phyloP scores from a whole-genome alignment of 2,888 invertebrate genomes.

The Amaurobius ferox region DNA sequence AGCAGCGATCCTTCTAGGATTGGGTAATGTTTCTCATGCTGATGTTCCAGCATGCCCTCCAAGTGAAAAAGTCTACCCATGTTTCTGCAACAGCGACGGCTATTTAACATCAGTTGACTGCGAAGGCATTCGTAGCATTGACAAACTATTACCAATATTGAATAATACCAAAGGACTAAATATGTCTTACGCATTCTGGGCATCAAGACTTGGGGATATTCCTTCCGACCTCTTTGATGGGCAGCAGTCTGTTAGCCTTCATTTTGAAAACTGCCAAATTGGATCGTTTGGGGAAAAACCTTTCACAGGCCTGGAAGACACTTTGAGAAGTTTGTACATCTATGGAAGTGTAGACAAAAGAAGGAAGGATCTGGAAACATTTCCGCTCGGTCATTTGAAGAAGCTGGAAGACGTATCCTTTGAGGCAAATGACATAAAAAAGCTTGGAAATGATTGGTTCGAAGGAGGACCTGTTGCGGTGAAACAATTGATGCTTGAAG shows the following conservation, averaged over 20 bases:
- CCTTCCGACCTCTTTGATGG: slow-evolving; percentile 58
- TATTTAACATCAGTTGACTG: slow-evolving; percentile 31
- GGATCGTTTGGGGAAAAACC: slow-evolving; percentile 49
- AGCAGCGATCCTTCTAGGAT: neutral
- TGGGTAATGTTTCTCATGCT: neutral
- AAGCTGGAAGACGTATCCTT: slow-evolving; percentile 28
- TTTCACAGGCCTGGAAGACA: slow-evolving; percentile 42
- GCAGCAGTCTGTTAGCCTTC: slow-evolving; percentile 30
- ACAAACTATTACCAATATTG: slow-evolving; percentile 5
- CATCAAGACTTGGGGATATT: slow-evolving; percentile 31
- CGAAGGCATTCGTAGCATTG: slow-evolving; percentile 19
- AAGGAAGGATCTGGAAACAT: slow-evolving; percentile 40
- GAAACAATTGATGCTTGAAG: slow-evolving; percentile 34
- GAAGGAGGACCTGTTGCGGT: slow-evolving; percentile 33
- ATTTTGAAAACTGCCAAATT: slow-evolving; percentile 58
- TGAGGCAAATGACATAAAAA: slow-evolving; percentile 48
- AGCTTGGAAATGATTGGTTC: slow-evolving; percentile 60
- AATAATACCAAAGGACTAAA: slow-evolving; percentile 37
- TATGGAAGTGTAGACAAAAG: slow-evolving; percentile 59
- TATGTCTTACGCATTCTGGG: slow-evolving; percentile 44
- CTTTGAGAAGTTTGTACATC: slow-evolving; percentile 31
- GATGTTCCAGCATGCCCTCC: slow-evolving; percentile 43
- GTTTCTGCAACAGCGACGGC: slow-evolving; percentile 32
- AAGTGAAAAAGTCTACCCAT: slow-evolving; percentile 34
- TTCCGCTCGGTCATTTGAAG: slow-evolving; percentile 51